Evolutionary conservation across 2,113 vertebrate genomes (phyloP).

Genomic region (Mus musculus): GRCm39 chr1:162065001-162065500

Average conservation of each 20-base stretch:
- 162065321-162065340: neutral
- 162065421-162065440: neutral
- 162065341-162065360: neutral
- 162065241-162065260: neutral
- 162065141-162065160: too few relatives aligned
- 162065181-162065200: slow-evolving; percentile 4
- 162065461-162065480: neutral
- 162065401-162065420: neutral
- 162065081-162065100: too few relatives aligned
- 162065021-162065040: too few relatives aligned
- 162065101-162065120: too few relatives aligned
- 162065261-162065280: neutral
- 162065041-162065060: too few relatives aligned
- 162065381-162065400: neutral
- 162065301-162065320: neutral
- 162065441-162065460: neutral
- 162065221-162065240: neutral
- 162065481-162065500: neutral
- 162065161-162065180: neutral
- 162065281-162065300: neutral
- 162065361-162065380: neutral
- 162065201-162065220: neutral
- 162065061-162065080: too few relatives aligned
- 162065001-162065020: too few relatives aligned
- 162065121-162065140: too few relatives aligned